Conservation (phyloP, 2,113 vertebrate species). For the Thinocorus orbignyianus region DNA sequence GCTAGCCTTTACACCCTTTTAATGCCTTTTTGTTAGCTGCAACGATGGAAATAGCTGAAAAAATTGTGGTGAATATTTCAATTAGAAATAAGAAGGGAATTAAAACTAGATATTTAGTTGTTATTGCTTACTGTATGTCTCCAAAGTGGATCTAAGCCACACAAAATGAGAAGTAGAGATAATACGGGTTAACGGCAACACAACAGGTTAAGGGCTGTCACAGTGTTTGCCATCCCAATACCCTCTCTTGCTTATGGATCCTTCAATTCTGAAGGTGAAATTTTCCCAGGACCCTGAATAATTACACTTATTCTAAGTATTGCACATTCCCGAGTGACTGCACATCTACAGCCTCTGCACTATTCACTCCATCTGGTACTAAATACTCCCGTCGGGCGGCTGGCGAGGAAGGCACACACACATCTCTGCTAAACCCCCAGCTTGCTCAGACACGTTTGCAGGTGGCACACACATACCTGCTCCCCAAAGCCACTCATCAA, state of each 20-base stretch:
- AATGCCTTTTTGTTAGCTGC: not conserved
- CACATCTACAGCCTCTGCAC: not conserved
- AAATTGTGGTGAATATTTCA: not conserved
- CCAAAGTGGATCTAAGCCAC: not conserved
- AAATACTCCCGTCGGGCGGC: not conserved
- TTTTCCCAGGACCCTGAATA: not conserved
- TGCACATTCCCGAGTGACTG: not conserved
- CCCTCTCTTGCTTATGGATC: not conserved
- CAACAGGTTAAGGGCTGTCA: not conserved
- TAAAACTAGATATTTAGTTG: not conserved
- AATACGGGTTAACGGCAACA: not conserved
- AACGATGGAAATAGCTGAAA: not conserved
- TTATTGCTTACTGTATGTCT: not conserved
- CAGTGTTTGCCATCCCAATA: not conserved
- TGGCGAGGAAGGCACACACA: not conserved
- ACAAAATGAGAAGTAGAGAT: not conserved
- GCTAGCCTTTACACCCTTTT: not conserved
- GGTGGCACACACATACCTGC: not conserved
- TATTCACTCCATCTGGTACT: not conserved
- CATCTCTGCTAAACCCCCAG: not conserved
- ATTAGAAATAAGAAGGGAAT: not conserved
- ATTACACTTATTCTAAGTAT: not conserved
- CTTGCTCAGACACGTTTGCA: not conserved
- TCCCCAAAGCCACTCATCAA: not conserved
- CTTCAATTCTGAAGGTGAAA: not conserved